A percentile compares a stretch with the other conserved stretches of the same genome.
Conservation (phyloP, 2,113 vertebrate species). For the Erinaceus europaeus region DNA sequence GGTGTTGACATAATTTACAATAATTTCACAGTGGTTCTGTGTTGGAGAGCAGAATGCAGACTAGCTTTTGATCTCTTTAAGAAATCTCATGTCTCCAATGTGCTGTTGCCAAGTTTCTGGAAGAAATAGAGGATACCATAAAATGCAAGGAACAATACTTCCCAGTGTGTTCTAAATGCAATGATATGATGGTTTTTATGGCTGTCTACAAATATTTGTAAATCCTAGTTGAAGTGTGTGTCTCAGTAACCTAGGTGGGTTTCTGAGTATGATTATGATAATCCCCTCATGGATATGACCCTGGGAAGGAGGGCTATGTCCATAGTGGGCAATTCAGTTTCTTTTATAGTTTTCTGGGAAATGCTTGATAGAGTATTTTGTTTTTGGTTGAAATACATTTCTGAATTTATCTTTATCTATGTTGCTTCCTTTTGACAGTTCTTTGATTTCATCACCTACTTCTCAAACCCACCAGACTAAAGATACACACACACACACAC, state of each 20-base stretch:
- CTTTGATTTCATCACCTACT: not conserved
- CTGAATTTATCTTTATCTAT: not conserved
- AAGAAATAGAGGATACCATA: not conserved
- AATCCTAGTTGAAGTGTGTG: not conserved
- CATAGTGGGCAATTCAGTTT: not conserved
- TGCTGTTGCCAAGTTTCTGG: not conserved
- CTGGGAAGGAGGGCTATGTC: not conserved
- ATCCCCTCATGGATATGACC: not conserved
- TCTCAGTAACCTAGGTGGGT: not conserved
- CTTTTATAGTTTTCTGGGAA: not conserved
- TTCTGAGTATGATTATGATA: too few relatives aligned
- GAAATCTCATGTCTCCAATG: not conserved
- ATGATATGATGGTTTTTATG: not conserved
- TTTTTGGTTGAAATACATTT: not conserved
- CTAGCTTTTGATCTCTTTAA: not conserved
- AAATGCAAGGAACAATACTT: not conserved
- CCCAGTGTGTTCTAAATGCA: not conserved
- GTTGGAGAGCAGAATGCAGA: not conserved
- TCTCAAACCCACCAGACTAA: not conserved
- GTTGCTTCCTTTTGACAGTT: not conserved
- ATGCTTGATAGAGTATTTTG: fast-evolving
- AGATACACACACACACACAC: not conserved
- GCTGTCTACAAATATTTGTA: not conserved
- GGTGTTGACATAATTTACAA: not conserved
- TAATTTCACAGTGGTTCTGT: not conserved